Conservation (phyloP, 2,888 invertebrate species). For the Helleia helle region DNA sequence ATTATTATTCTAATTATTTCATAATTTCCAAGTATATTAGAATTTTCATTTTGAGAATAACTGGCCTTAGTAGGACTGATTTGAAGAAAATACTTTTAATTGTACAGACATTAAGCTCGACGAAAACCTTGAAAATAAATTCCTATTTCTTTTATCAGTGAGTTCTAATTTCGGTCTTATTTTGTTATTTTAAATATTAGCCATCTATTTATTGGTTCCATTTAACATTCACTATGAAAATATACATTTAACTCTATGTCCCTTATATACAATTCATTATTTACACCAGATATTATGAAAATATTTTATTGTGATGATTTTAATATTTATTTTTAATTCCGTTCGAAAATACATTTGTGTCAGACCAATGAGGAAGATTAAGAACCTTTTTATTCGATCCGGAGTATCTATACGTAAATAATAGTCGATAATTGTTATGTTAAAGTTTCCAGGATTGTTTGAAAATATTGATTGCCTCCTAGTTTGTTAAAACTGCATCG, state of each 20-base stretch:
- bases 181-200: slow-evolving; percentile 11
- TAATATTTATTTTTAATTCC: background rate
- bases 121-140: background rate
- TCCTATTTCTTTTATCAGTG: background rate
- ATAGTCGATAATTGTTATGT: too few species aligned
- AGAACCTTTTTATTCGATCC: too few species aligned
- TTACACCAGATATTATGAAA: slow-evolving; percentile 39
- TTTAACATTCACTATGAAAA: slow-evolving; percentile 71
- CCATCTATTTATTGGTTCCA: slow-evolving; percentile 56
- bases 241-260: slow-evolving; percentile 56
- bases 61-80: too few species aligned
- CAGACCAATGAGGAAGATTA: too few species aligned
- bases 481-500: too few species aligned
- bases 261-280: slow-evolving; percentile 35
- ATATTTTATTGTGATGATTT: slow-evolving; percentile 23
- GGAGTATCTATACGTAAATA: too few species aligned
- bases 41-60: too few species aligned
- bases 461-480: too few species aligned
- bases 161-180: background rate
- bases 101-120: slow-evolving; percentile 6
- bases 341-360: slow-evolving; percentile 1
- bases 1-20: too few species aligned
- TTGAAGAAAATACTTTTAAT: too few species aligned
- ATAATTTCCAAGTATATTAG: too few species aligned
- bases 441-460: too few species aligned